Conservation (phyloP, 2,888 invertebrate genomes). For the Limnephilus rhombicus region DNA sequence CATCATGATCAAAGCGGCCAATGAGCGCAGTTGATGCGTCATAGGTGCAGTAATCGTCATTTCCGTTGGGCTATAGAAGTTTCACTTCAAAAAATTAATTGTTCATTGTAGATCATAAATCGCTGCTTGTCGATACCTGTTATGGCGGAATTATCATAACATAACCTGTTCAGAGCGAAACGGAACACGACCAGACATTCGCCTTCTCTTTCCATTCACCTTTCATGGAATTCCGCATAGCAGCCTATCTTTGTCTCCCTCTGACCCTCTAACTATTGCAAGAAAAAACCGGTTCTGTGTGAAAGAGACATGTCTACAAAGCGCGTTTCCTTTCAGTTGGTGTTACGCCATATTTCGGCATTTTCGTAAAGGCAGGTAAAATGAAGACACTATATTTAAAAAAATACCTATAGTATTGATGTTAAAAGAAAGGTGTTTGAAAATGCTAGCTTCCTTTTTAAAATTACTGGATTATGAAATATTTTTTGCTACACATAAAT, state of each 20-base stretch:
- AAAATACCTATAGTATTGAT: not conserved
- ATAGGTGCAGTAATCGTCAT: too few species aligned
- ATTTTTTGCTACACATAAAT: not conserved
- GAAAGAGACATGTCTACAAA: not conserved
- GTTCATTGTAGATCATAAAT: not conserved
- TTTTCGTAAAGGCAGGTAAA: not conserved
- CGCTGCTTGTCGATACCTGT: not conserved
- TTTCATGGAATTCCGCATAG: constrained; percentile 15
- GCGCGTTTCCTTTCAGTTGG: constrained; percentile 24
- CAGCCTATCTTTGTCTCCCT: not conserved
- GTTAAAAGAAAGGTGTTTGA: not conserved
- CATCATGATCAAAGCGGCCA: too few species aligned
- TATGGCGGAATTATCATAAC: not conserved
- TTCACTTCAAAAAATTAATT: too few species aligned
- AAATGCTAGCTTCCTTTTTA: not conserved
- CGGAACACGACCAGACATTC: not conserved
- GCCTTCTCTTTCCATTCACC: not conserved
- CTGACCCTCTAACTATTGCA: not conserved
- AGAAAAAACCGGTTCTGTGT: not conserved
- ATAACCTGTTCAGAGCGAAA: constrained; percentile 20
- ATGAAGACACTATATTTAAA: not conserved
- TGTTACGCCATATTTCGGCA: constrained; percentile 3
- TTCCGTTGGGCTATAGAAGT: too few species aligned
- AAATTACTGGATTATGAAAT: not conserved
- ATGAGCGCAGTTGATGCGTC: too few species aligned